Evolutionary conservation across 2,797 vertebrate species (phyloP), one percentile per base, ranked within the genome.

Genomic region (Clamator glandarius): DNA sequence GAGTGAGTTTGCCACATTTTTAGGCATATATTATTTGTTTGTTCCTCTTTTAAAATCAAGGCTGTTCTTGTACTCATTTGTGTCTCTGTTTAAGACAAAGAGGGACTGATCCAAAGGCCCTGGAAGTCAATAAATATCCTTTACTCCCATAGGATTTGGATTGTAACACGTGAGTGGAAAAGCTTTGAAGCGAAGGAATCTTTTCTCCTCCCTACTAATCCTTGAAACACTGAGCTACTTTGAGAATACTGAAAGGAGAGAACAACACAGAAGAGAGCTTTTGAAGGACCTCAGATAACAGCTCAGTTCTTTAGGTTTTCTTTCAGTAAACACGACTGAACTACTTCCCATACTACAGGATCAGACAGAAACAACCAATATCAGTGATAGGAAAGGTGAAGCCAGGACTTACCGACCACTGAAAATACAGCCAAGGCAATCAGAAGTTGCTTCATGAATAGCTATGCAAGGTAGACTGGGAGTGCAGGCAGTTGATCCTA

Each of bases 381-480:
- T 0, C 6, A 33, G 28, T 0, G 1, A 25, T 1, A 73, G 69
- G 44, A 90, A 63, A 75, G 66, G 26, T 78, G 59, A 94, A 89
- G 39, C 26, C 54, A 13, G 54, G 23, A 94, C 97, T 97, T 72
- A 97, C 97, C 96, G 1, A 88, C 29, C 80, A 79, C 92, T 19
- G 93, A 84, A 76, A 92, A 89, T 6, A 48, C 73, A 16, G 74
- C 72, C 94, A 90, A 84, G 77, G 83, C 14, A 57, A 79, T 4
- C 84, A 94, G 88, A 20, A 95, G 2, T 14, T 23, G 55, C 96
- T 96, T 97, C 97, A 97, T 97, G 92, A 95, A 96, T 58, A 24
- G 1, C 51, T 59, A 12, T 3, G 63, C 63, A 21, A 48, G 58
- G 85, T 19, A 64, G 39, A 72, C 89, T 66, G 64, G 11, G 15